Percentiles rank a stretch among this genome's conserved stretches.
Evolutionary conservation across 2,797 vertebrate species (phyloP).

Genomic region (Chloroceryle amazona): DNA sequence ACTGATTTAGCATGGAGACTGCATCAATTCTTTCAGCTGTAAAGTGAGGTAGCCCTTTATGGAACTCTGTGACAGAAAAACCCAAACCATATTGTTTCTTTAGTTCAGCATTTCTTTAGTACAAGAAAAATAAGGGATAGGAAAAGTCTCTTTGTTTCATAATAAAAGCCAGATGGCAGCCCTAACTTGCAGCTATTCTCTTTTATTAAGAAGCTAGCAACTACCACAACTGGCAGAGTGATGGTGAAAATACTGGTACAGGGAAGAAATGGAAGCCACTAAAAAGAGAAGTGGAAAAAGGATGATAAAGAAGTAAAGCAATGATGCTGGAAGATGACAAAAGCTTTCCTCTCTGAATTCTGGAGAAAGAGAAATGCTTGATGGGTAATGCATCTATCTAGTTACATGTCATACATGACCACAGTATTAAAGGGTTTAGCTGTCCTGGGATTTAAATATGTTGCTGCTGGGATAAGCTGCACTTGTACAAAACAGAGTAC

Average conservation of each 20-base stretch:
- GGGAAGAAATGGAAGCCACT: background rate
- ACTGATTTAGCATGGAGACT: slow-evolving; percentile 52
- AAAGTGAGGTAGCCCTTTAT: slow-evolving; percentile 42
- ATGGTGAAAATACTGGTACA: background rate
- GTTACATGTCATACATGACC: slow-evolving; percentile 20
- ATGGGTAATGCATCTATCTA: slow-evolving; percentile 39
- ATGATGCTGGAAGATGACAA: background rate
- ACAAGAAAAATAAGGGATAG: slow-evolving; percentile 29
- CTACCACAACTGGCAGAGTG: background rate
- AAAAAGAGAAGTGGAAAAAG: background rate
- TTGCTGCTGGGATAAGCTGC: slow-evolving; percentile 14
- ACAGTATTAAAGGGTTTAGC: slow-evolving; percentile 36
- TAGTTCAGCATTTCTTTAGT: slow-evolving; percentile 36
- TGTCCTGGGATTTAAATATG: slow-evolving; percentile 17
- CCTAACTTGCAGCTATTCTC: slow-evolving; percentile 47
- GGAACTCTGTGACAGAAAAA: background rate
- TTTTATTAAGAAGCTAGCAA: slow-evolving; percentile 62
- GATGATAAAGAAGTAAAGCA: background rate
- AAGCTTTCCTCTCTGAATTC: background rate
- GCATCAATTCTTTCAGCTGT: slow-evolving; percentile 57
- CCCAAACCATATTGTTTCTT: slow-evolving; percentile 25
- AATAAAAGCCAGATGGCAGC: slow-evolving; percentile 57
- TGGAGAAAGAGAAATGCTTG: background rate
- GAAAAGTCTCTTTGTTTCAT: slow-evolving; percentile 8
- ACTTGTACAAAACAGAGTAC: background rate